Evolutionary conservation across 2,113 vertebrate species (phyloP).

Genomic region (Odontophorus gujanensis): DNA sequence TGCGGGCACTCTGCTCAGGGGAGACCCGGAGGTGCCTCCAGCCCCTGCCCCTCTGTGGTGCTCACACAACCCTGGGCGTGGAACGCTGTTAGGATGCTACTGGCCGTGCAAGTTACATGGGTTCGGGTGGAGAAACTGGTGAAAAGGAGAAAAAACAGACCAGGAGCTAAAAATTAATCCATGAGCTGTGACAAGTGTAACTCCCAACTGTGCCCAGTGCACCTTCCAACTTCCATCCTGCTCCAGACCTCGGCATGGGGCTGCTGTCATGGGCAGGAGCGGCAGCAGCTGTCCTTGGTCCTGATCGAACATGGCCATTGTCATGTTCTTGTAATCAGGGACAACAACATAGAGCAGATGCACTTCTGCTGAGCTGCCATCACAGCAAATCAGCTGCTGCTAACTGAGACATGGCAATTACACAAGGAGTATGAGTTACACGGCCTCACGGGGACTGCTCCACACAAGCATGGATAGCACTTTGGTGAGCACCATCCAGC

Average conservation of each 20-base stretch:
- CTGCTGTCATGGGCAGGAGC: neutral
- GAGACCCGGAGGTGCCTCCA: neutral
- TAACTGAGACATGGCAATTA: too few species aligned
- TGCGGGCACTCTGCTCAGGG: too few species aligned
- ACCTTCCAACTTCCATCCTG: neutral
- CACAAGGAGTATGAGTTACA: accelerated
- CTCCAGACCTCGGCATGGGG: neutral
- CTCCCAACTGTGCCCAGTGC: neutral
- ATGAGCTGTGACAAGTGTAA: accelerated
- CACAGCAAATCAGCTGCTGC: neutral
- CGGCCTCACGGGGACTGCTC: accelerated
- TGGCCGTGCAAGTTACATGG: too few species aligned
- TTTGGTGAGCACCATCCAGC: accelerated
- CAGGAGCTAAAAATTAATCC: neutral
- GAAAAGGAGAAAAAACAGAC: neutral
- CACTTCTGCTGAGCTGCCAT: neutral
- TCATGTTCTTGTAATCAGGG: too few species aligned
- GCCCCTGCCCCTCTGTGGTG: neutral
- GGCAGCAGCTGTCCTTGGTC: accelerated
- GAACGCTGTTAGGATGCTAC: accelerated
- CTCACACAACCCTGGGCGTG: accelerated
- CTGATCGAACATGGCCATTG: accelerated
- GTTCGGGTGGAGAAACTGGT: neutral
- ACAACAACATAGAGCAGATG: neutral
- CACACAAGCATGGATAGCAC: accelerated